Evolutionary conservation across 2,888 invertebrate genomes (phyloP), one percentile per base, ranked within the genome.

Genomic region (Melinaea marsaeus): DNA sequence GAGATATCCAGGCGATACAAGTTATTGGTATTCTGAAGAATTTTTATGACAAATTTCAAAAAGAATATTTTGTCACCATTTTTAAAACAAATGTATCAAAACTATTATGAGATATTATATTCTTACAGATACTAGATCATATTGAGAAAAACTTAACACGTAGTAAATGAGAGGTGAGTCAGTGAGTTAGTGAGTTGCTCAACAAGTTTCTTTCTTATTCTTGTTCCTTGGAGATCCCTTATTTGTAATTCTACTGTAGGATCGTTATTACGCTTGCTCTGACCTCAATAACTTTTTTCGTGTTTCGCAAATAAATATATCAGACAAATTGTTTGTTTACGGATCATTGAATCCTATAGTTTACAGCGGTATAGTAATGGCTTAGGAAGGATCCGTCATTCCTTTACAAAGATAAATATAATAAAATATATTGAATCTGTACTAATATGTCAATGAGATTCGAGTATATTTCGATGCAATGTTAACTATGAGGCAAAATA

Each of bases 201-300:
- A 65, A 68, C 69, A 74, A 78, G 71, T 74, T 71, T 64, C 64
- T 63, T 60, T 64, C 59, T 65, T 63, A 64, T 67, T 64, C 60
- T 65, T 62, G 66, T 66, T 63, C 64, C 63, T 58, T 34, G 35
- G 55, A 61, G 69, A 67, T 64, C 69, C 22, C 22, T 71, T 74
- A 73, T 77, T 75, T 76, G 77, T 76, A 69, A 75, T 72, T 69
- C 70, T 67, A 62, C 65, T 64, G 62, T 63, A 67, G 64, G 68
- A 58, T 56, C 65, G 48, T 60, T 64, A 51, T 61, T 46, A 61
- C 58, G 58, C 55, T 63, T 32, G 60, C 61, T 67, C 66, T 74
- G 73, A 74, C 75, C 74, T 71, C 69, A 70, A 65, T 61, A 72
- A 75, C 70, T 71, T 61, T 57, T 35, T 64, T 55, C 42, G 55